Base-by-base conservation (phyloP, 37 sponge, comb jelly and placozoan genomes). In the Theonella swinhoei region DNA sequence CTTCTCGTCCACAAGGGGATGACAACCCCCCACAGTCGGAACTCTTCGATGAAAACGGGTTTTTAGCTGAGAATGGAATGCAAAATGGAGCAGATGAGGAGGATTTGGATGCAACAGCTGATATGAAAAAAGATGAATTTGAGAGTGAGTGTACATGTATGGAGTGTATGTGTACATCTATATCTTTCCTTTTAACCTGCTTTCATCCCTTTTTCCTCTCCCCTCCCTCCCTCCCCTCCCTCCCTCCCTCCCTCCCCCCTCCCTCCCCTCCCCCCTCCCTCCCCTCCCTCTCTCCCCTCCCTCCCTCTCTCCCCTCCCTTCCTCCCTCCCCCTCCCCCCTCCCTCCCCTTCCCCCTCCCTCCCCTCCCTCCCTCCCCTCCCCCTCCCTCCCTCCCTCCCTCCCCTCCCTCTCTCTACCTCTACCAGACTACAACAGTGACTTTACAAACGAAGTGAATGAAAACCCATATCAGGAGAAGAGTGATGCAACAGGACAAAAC, bases 41-140 rank as follows among this genome's bases (percentile, higher is more conserved):
- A 47, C 60, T 68, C 0, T 22, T 20, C 7, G 33, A 54, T n/a
- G 61, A 81, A 38, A 82, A 87, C 62, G 58, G 19, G 9, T 75
- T 81, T 43, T 87, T 87, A 68, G 19, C 33, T 1, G 39, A 28
- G 74, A 81, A 80, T 65, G 82, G 81, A 30, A 3, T 80, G 40
- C n/a, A 63, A 19, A 41, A 76, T 25, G 39, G 43, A 43, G 64
- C 7, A 9, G 23, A 28, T 0, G 60, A 61, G 36, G 70, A 38
- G 3, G 31, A 79, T 24, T 62, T 35, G 4, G 63, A 74, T 33
- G 41, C 58, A n/a, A 66, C 81, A 69, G 40, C 7, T 20, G 66
- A 41, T 2, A 66, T 42, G 19, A 39, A 81, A 29, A 73, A 22
- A 62, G 75, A 74, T 26, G 81, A n/a, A 26, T 82, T 81, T 81